A percentile compares a stretch with the other conserved stretches of the same genome.
phyloP scores from a whole-genome alignment of 2,797 vertebrate species.

The Borostomias antarcticus region DNA sequence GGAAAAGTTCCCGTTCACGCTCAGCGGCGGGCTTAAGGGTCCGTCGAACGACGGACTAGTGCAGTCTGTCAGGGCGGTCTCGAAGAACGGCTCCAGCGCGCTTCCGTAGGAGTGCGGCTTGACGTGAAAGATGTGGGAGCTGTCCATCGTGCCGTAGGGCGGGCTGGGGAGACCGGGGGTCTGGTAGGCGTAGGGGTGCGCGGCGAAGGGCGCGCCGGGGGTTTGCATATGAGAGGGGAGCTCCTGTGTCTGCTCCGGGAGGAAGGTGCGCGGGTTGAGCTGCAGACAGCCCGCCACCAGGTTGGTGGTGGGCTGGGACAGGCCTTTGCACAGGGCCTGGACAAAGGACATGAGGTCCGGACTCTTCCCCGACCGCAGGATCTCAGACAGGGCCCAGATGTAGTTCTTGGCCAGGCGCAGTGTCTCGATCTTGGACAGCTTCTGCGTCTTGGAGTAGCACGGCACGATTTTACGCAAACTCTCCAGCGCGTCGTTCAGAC shows the following conservation, averaged over 20 bases:
- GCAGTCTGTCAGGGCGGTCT: constrained; percentile 87
- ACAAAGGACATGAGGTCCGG: constrained; percentile 96
- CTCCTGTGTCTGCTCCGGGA: constrained; percentile 93
- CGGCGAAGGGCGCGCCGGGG: constrained; percentile 78
- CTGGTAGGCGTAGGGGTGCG: constrained; percentile 90
- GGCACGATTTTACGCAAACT: constrained; percentile 97
- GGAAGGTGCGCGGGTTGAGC: constrained; percentile 94
- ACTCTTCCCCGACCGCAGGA: constrained; percentile 92
- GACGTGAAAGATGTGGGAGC: constrained; percentile 93
- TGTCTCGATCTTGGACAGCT: constrained; percentile 97
- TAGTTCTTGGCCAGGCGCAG: constrained; percentile 97
- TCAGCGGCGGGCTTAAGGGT: constrained; percentile 94
- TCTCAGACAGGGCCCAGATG: constrained; percentile 96
- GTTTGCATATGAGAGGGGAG: constrained; percentile 84
- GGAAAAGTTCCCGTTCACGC: constrained; percentile 97
- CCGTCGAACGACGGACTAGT: constrained; percentile 89
- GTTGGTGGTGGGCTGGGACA: constrained; percentile 97
- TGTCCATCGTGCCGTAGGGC: constrained; percentile 96
- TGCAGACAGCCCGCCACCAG: constrained; percentile 96
- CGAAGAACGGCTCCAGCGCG: constrained; percentile 92
- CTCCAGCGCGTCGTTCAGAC: constrained; percentile 97
- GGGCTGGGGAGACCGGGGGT: constrained; percentile 95
- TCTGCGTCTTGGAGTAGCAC: constrained; percentile 98
- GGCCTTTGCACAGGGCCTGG: constrained; percentile 95
- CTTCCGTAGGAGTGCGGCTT: constrained; percentile 89